phyloP scores from a whole-genome alignment of 1,140 invertebrate genomes.

The Ceratoteleas bidentatus region DNA sequence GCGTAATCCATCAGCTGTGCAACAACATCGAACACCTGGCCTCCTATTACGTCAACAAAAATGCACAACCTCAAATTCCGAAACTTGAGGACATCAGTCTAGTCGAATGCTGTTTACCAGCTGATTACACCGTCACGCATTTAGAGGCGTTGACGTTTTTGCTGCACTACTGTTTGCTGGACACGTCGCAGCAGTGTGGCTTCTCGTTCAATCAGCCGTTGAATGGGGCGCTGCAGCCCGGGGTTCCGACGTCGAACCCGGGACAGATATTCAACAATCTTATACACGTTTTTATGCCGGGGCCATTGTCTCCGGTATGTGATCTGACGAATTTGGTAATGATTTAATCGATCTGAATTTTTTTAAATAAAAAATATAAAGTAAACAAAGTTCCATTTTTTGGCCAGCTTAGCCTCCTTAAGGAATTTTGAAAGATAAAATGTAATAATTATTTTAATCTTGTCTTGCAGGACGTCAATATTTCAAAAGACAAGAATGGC shows the following conservation, averaged over 20 bases:
- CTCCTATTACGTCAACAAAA: constrained; percentile 78
- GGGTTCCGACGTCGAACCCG: constrained; percentile 83
- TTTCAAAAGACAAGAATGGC: constrained; percentile 71
- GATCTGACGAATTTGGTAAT: too few relatives aligned
- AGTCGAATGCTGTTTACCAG: constrained; percentile 82
- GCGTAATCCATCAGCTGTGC: constrained; percentile 91
- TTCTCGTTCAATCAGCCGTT: constrained; percentile 84
- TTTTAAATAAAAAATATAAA: too few relatives aligned
- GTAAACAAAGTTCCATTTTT: too few relatives aligned
- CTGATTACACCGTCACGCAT: constrained; percentile 91
- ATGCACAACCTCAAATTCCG: constrained; percentile 55
- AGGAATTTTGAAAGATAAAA: too few relatives aligned
- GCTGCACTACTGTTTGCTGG: constrained; percentile 92
- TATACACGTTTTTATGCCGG: constrained; percentile 88
- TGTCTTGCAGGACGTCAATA: constrained; percentile 67
- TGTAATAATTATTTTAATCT: neutral
- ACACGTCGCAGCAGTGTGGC: constrained; percentile 85
- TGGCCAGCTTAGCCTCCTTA: too few relatives aligned
- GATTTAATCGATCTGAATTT: too few relatives aligned
- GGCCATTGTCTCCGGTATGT: constrained; percentile 78
- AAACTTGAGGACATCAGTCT: constrained; percentile 74
- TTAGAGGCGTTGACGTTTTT: constrained; percentile 92
- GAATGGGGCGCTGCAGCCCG: constrained; percentile 77
- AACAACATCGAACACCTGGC: constrained; percentile 89
- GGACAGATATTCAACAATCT: constrained; percentile 91